Base-by-base conservation (phyloP, 1,140 invertebrate genomes). In the Pogonomyrmex californicus region DNA sequence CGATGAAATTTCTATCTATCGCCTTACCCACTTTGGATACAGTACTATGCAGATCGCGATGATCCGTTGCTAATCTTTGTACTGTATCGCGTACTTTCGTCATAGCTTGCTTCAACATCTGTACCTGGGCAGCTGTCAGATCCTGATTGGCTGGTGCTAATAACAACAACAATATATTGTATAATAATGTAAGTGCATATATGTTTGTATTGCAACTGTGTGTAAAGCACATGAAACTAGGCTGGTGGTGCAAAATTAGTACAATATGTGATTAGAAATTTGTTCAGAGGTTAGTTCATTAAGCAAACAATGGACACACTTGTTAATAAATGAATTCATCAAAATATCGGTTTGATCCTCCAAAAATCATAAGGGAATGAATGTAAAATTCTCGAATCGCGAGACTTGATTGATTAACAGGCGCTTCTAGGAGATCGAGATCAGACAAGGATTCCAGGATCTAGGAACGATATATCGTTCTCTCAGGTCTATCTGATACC, bases 11-110 rank as follows among this genome's bases (percentile, higher is more conserved):
- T 91, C 98, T 97, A 93, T 99, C 99, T 90, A 99, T 99, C 0
- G 98, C 97, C 96, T 99, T 99, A 23, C 99, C 99, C 49, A 99
- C 98, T 96, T 99, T 99, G 0, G 99, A 99, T 1, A 99, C 99
- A 73, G 98, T 98, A 86, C 98, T 98, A 93, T 99, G 98, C 12
- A 97, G 94, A 87, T 97, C 97, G 87, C 97, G 95, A 86, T 97
- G 97, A 95, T 99, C 98, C 79, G 97, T 97, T 3, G 98, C 97
- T 79, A 99, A 95, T 92, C 97, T 96, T 85, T 97, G 96, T 0
- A 98, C 96, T 38, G 97, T 97, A 90, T 98, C 97, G 92, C 98
- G 97, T 44, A 97, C 96, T 94, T 97, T 97, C n/a, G 95, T 94
- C 93, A 98, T 96, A 10, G 97, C 95, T 66, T 97, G 96, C 90